Base-by-base conservation (phyloP, 2,888 invertebrate species). In the Drosophila setosimentum region DNA sequence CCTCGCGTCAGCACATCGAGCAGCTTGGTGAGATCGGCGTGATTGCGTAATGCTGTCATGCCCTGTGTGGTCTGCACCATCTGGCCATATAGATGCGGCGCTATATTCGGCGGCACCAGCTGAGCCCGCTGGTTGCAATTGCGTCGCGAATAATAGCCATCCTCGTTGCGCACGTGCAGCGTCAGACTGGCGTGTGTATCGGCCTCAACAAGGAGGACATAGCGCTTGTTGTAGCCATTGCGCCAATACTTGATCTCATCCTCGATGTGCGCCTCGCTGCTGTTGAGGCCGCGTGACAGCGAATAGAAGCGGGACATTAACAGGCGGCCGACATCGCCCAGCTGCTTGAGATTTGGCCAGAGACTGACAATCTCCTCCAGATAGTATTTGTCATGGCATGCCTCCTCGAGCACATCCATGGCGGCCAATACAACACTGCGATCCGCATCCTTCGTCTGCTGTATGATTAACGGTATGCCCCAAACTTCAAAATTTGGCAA, bases 171-270 rank as follows among this genome's bases (percentile, higher is more conserved):
- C 89, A 97, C 96, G 91, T 97, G 96, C 65, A 97, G 95, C 2
- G 98, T 98, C 82, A 99, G 93, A 40, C 97, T 96, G 91, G 98
- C 97, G 91, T 98, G 97, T 82, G 98, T 96, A 79, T 96, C 96
- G 58, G 97, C 96, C 93, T 99, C 99, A 37, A 99, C 96, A 33
- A 98, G 93, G 16, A 96, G 95, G 4, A 98, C 98, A 93, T 99
- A 99, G 84, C 95, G 95, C 92, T 95, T 96, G 89, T 96, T 96
- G 87, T 96, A 96, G 64, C 94, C 94, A 80, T 94, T 95, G 32
- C 95, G 95, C 98, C 98, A 98, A 87, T 95, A 95, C 69, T 96
- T 95, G 66, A 98, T 94, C 92, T 97, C 97, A 82, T 95, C 95
- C 84, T 95, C 94, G 30, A 97, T 94, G 88, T 95, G 95, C 73